Conservation (phyloP, 2,113 vertebrate genomes). For the Phrynosoma blainvillii region DNA sequence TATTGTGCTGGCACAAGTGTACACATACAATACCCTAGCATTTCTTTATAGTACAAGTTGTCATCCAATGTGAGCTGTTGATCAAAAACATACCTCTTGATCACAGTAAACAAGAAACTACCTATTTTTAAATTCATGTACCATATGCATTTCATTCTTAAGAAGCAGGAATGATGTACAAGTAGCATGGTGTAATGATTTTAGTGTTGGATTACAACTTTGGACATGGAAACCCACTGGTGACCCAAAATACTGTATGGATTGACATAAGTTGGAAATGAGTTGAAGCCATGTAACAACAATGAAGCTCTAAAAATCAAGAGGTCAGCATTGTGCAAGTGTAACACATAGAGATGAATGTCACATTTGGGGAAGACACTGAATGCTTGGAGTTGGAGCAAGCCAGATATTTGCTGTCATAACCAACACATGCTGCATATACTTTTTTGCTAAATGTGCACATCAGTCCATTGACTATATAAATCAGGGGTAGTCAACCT, state of each 20-base stretch:
- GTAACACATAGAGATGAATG: no score
- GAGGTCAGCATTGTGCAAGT: not conserved
- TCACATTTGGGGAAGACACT: not conserved
- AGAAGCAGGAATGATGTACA: not conserved
- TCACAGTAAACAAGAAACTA: not conserved
- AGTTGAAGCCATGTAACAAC: no score
- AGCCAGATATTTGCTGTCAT: not conserved
- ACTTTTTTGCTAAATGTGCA: not conserved
- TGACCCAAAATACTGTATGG: no score
- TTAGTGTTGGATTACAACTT: no score
- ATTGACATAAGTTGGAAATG: no score
- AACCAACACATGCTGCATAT: not conserved
- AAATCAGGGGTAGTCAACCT: no score
- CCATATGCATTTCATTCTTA: not conserved
- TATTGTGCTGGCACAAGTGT: not conserved
- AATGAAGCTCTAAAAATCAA: not conserved
- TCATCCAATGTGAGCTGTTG: not conserved
- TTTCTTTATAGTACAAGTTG: not conserved
- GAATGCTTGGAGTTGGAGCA: not conserved
- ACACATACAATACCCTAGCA: not conserved
- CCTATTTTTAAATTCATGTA: not conserved
- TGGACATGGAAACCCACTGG: no score
- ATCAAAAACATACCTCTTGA: not conserved
- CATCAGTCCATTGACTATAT: not conserved
- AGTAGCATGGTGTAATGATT: no score